A percentile compares a stretch with the other conserved stretches of the same genome.
These are phyloP conservation scores for Saimiri boliviensis DNA, from an alignment of 2,113 vertebrate genomes.

Conservation along the genomic window DNA sequence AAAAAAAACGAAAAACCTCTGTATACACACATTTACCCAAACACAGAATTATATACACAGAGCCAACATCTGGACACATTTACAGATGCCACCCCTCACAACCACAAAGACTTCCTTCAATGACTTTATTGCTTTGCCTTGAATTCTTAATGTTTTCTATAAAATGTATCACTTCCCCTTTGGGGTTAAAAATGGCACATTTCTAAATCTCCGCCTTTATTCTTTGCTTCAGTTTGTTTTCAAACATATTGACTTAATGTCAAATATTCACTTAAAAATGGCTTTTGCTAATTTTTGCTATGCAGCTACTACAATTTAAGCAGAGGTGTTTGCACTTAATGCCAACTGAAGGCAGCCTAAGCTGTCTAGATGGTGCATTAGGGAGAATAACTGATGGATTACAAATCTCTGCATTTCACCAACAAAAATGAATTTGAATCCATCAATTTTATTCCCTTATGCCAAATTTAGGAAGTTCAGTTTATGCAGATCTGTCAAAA, in stretches of 20 bases:
- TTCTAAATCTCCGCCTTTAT: neutral
- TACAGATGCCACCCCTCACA: neutral
- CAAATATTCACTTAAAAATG: constrained; percentile 53
- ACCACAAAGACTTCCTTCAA: neutral
- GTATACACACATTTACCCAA: neutral
- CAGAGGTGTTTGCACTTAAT: constrained; percentile 59
- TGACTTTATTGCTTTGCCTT: neutral
- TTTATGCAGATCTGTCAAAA: constrained; percentile 78
- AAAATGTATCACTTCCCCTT: neutral
- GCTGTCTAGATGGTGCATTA: constrained; percentile 60
- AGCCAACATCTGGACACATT: neutral
- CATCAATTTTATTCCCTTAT: constrained; percentile 72
- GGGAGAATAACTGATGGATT: constrained; percentile 69
- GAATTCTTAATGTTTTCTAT: neutral
- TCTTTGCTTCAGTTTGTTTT: constrained; percentile 57
- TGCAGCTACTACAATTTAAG: constrained; percentile 66
- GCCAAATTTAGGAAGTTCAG: constrained; percentile 67
- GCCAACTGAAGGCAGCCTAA: constrained; percentile 44
- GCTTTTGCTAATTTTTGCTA: constrained; percentile 66
- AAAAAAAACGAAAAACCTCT: too few relatives aligned
- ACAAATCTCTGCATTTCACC: constrained; percentile 66
- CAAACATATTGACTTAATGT: constrained; percentile 57
- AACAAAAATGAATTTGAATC: constrained; percentile 76
- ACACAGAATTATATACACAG: neutral
- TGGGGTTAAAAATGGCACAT: neutral